phyloP scores from a whole-genome alignment of 2,888 invertebrate genomes.

The Merodon equestris region DNA sequence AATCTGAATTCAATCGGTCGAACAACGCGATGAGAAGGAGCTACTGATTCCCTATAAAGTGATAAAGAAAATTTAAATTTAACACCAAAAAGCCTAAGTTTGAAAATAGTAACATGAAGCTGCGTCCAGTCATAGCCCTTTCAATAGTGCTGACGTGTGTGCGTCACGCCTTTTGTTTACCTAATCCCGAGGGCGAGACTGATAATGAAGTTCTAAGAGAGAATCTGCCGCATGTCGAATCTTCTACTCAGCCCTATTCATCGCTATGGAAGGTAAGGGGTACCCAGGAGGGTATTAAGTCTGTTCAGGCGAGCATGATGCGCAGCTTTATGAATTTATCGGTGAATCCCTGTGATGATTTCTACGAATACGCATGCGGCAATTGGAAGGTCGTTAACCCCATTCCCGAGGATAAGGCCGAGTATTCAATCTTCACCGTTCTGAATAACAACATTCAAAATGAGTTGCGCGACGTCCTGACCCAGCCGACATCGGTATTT shows the following conservation, averaged over 20 bases:
- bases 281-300: constrained; percentile 40
- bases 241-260: constrained; percentile 38
- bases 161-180: constrained; percentile 38
- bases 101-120: too few relatives aligned
- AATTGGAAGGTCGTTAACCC: constrained; percentile 60
- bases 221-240: constrained; percentile 12
- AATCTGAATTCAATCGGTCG: not conserved
- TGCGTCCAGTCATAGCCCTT: constrained; percentile 3
- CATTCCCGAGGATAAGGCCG: constrained; percentile 61
- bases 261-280: constrained; percentile 54
- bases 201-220: constrained; percentile 11
- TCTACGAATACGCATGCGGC: constrained; percentile 68
- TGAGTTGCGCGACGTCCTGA: constrained; percentile 45
- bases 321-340: constrained; percentile 56
- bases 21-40: not conserved
- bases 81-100: too few relatives aligned
- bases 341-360: constrained; percentile 62
- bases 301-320: constrained; percentile 57
- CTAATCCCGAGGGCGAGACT: constrained; percentile 22
- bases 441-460: constrained; percentile 56
- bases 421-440: constrained; percentile 55
- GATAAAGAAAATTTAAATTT: too few relatives aligned
- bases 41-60: too few relatives aligned
- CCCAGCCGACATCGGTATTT: not conserved
- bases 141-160: constrained; percentile 15